Evolutionary conservation across 2,113 vertebrate genomes (phyloP), one percentile per base, ranked within the genome.

Genomic region (Motacilla tschutschensis): DNA sequence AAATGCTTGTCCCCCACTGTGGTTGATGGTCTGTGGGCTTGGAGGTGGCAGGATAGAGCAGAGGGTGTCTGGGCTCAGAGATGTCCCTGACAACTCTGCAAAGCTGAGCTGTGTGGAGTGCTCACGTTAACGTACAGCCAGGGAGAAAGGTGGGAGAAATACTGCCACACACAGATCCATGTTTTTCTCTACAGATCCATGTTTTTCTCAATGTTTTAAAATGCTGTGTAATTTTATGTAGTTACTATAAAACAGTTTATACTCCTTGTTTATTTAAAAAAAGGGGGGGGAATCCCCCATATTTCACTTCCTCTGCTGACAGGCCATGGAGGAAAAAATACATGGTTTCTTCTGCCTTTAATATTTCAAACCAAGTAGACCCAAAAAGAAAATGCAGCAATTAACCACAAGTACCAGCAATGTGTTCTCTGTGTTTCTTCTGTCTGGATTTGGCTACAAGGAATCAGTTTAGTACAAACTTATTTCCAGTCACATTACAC

Each of bases 401-500:
- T 96, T 94, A 96, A 94, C 93, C 90, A 92, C 85, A 84, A 95
- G 92, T 54, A 79, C 65, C 88, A 87, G 91, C 87, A 85, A 40
- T 12, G 8, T 59, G 67, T 63, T 85, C 55, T 15, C 66, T 65
- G 74, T 38, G 15, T 78, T 86, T 65, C 63, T 67, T 51, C 75
- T 79, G 57, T 77, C 71, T 0, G 5, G n/a, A 35, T 74, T 73
- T 35, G 3, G 22, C 55, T 70, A 14, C 5, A 10, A 84, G 47
- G 78, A 82, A 22, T 41, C 47, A n/a, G 60, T 87, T 86, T 65
- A 53, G 47, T 35, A 44, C 12, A 74, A 73, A 74, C 53, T 40
- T 48, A 44, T 57, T 87, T 80, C 43, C 24, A 79, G 53, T 16
- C 28, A 10, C 3, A 8, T 55, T 82, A 89, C 80, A 77, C 20